phyloP scores from a whole-genome alignment of 2,797 vertebrate species.

The Siniperca scherzeri region DNA sequence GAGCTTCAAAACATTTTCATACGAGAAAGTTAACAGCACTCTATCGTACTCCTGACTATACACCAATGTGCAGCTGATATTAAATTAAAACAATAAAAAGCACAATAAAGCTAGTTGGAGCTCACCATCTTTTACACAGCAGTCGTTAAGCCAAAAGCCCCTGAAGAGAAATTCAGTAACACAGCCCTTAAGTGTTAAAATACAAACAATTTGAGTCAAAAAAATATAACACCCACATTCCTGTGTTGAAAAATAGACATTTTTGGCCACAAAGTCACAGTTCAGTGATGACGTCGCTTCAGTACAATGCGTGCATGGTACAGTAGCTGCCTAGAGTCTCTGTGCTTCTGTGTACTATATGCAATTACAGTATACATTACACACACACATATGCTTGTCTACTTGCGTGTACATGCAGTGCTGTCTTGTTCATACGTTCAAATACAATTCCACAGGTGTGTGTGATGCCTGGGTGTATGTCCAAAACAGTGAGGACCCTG shows the following conservation, averaged over 20 bases:
- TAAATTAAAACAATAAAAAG: constrained; percentile 72
- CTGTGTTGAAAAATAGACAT: constrained; percentile 83
- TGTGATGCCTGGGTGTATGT: constrained; percentile 23
- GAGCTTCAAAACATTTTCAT: constrained; percentile 62
- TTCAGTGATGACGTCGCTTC: constrained; percentile 54
- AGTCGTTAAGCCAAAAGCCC: constrained; percentile 75
- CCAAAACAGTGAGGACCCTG: constrained; percentile 24
- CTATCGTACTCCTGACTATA: constrained; percentile 62
- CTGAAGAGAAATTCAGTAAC: constrained; percentile 76
- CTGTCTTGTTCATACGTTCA: constrained; percentile 39
- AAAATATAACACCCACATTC: constrained; percentile 82
- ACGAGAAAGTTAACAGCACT: constrained; percentile 64
- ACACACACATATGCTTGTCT: constrained; percentile 29
- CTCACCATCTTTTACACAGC: constrained; percentile 66
- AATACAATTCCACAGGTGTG: constrained; percentile 38
- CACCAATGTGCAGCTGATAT: constrained; percentile 67
- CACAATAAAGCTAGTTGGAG: constrained; percentile 73
- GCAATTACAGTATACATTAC: constrained; percentile 30
- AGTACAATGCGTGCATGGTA: constrained; percentile 48
- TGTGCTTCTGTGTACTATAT: constrained; percentile 51
- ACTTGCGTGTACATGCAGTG: constrained; percentile 57
- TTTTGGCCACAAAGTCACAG: constrained; percentile 75
- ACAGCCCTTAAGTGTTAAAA: constrained; percentile 83
- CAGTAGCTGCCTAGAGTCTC: constrained; percentile 68
- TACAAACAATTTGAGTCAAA: constrained; percentile 72